Percentiles rank a stretch among this genome's conserved stretches.
phyloP scores from a whole-genome alignment of 2,797 vertebrate genomes.

The Vipera latastei region DNA sequence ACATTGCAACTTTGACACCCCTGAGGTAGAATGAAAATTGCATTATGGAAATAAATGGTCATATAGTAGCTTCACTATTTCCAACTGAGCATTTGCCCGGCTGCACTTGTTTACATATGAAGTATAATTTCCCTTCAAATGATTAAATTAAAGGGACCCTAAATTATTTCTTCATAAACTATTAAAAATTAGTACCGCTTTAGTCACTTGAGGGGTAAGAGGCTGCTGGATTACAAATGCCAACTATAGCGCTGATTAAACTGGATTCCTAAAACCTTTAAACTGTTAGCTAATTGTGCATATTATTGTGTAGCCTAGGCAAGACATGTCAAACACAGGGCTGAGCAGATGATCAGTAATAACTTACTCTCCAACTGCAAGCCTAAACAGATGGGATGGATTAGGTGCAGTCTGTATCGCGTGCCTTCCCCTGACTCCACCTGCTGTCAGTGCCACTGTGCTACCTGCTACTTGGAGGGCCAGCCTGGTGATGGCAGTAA shows the following conservation, averaged over 20 bases:
- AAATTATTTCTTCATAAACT: neutral
- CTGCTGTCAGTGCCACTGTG: no score
- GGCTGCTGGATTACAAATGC: neutral
- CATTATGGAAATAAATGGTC: neutral
- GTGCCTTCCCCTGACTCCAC: no score
- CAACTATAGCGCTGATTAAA: neutral
- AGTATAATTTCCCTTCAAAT: neutral
- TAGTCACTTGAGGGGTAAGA: neutral
- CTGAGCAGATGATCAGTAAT: no score
- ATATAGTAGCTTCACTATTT: neutral
- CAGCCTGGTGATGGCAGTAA: no score
- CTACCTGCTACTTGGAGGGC: no score
- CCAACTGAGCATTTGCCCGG: neutral
- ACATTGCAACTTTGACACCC: no score
- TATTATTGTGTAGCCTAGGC: neutral
- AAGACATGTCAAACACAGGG: no score
- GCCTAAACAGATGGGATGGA: no score
- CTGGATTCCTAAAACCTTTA: neutral
- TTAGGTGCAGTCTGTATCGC: no score
- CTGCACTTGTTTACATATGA: neutral
- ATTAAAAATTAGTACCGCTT: neutral
- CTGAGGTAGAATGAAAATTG: neutral
- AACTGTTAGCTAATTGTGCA: neutral
- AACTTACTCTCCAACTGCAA: no score
- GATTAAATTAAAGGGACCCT: neutral